These are phyloP conservation scores for Apamea anceps DNA, from an alignment of 2,888 invertebrate genomes.

Conservation along the genomic window DNA sequence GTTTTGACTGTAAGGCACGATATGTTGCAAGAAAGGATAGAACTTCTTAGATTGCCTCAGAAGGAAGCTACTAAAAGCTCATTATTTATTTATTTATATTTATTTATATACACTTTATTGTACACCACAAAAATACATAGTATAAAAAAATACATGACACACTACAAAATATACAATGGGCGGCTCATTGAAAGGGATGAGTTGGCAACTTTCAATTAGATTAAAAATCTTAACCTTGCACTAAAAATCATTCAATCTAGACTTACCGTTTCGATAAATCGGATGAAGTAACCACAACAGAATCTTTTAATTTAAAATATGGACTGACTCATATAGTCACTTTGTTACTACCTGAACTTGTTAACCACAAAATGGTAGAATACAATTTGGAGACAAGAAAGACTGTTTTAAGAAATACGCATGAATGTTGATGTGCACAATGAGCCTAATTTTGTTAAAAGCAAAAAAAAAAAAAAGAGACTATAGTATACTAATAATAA, in stretches of 20 bases:
- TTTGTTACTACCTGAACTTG: background rate
- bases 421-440: no score
- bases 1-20: constrained; percentile 31
- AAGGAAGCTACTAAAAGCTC: background rate
- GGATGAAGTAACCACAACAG: background rate
- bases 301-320: background rate
- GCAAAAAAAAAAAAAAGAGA: no score
- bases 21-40: background rate
- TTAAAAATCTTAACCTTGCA: constrained; percentile 8
- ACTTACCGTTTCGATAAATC: background rate
- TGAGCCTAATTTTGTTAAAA: no score
- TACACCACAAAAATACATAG: no score
- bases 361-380: background rate
- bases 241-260: background rate
- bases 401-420: no score
- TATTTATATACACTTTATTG: no score
- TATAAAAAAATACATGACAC: no score
- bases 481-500: no score
- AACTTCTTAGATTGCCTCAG: no score
- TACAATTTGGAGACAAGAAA: background rate
- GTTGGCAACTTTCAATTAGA: background rate
- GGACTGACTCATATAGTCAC: background rate
- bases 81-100: no score
- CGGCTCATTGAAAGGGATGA: constrained; percentile 7
- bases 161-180: no score